phyloP scores from a whole-genome alignment of 2,888 invertebrate genomes.

The Coelogynopora nodosa region DNA sequence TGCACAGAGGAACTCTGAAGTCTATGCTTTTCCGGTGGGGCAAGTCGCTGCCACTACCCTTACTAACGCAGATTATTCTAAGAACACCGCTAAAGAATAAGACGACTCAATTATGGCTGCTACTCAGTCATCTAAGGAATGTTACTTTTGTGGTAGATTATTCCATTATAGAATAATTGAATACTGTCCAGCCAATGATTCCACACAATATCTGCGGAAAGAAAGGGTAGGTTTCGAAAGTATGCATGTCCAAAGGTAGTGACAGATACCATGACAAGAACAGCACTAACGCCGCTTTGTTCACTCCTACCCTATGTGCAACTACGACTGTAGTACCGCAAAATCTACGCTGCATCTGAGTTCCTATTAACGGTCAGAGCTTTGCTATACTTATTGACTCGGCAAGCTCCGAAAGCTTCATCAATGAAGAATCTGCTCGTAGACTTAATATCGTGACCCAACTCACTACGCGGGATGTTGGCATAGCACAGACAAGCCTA shows the following conservation, averaged over 20 bases:
- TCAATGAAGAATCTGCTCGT: background rate
- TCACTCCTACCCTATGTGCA: background rate
- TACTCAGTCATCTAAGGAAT: background rate
- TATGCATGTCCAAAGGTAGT: background rate
- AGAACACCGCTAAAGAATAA: background rate
- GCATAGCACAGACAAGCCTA: background rate
- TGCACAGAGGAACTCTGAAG: background rate
- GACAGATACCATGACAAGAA: background rate
- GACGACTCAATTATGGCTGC: background rate
- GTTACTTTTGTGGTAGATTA: background rate
- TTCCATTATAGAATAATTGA: background rate
- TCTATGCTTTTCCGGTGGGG: background rate
- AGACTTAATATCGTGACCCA: background rate
- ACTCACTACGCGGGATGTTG: background rate
- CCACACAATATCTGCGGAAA: background rate
- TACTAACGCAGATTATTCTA: background rate
- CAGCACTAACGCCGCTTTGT: background rate
- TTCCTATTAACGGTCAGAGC: background rate
- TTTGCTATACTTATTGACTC: background rate
- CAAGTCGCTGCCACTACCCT: background rate
- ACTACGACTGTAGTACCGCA: background rate
- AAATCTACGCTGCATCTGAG: background rate
- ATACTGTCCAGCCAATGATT: background rate
- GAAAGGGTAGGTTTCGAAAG: background rate
- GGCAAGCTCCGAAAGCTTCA: background rate